Base-by-base conservation (phyloP, 2,113 vertebrate species). In the Lipophrys pholis region DNA sequence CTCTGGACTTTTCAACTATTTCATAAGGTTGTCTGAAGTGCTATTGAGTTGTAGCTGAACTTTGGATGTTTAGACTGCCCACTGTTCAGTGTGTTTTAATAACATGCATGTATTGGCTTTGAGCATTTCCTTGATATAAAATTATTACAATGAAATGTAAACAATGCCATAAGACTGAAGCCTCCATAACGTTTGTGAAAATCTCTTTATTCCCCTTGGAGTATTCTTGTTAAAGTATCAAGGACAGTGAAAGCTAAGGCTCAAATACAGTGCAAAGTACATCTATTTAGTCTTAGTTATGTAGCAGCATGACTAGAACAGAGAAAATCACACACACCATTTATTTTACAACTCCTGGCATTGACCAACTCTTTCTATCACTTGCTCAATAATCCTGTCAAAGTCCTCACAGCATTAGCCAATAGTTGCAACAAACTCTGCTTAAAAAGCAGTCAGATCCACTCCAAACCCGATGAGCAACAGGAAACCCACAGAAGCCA, bases 311-410 rank as follows among this genome's bases (percentile, higher is more conserved):
- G 12, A 53, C 0, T 70, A 10, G 54, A 14, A 39, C 48, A 57
- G 39, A 12, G 8, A 61, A 68, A 70, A 45, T 17, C 5, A 36
- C 11, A 64, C 12, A 54, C 17, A 58, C 43, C 14, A 69, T 59
- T 11, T 35, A 11, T 83, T 76, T 73, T 65, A 78, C 62, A 89
- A 85, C 40, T 56, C 8, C 46, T 50, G 5, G 6, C 15, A 67
- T 3, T 69, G 40, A 54, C 52, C 43, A 14, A 76, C 51, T 57
- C 2, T 64, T 11, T 11, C 38, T 5, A 16, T 2, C 7, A 49
- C 56, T 69, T 86, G 56, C 76, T 71, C 74, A 82, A 80, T 52
- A 15, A 15, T 42, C 35, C 17, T 30, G 5, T 4, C 12, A 68
- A 0, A 50, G 52, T n/a, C 56, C 15, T 7, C 14, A 59, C 7